Evolutionary conservation across 1,140 invertebrate species (phyloP), one percentile per base, ranked within the genome.

Genomic region (Leptoteleia sp.): DNA sequence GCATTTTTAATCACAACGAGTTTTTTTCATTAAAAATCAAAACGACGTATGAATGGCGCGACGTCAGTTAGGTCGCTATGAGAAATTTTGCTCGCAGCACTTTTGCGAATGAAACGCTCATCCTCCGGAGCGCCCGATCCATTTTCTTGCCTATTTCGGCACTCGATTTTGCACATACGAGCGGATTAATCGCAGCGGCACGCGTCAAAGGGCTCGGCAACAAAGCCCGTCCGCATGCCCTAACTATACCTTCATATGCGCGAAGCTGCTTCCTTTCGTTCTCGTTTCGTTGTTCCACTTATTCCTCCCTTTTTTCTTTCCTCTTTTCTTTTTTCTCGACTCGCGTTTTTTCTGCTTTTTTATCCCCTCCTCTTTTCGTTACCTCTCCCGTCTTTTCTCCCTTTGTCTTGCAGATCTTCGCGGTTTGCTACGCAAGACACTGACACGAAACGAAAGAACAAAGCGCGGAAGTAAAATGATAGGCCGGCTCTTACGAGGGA

Each of bases 91-190:
- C 71, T 61, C 71, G 50, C 33, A 67, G 71, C 71, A 52, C 35
- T 75, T 55, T 61, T 43, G 40, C 52, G 45, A 61, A 75, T 61
- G 61, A 61, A 67, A 65, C n/a, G 25, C 57, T 47, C 38, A 37
- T 55, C 57, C 27, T 11, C 15, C 12, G 31, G 31, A 19, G 3
- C 43, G 42, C 29, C 40, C 75, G 47, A 71, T 67, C 62, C 57
- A 67, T 79, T 76, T 79, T 65, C 54, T 64, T 64, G 61, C 62
- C 72, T 80, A 62, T 80, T 76, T 50, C 52, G 45, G 73, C 48
- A 67, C 59, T 75, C 79, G 71, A 82, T 83, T 81, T 83, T 81
- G 81, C 72, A 62, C 67, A 77, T 80, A 80, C 59, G 62, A 75
- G 55, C 70, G 50, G 79, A 83, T 83, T 83, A 83, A 82, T 81